These are phyloP conservation scores for Cylas formicarius DNA, from an alignment of 1,140 invertebrate species.

Conservation along the genomic window DNA sequence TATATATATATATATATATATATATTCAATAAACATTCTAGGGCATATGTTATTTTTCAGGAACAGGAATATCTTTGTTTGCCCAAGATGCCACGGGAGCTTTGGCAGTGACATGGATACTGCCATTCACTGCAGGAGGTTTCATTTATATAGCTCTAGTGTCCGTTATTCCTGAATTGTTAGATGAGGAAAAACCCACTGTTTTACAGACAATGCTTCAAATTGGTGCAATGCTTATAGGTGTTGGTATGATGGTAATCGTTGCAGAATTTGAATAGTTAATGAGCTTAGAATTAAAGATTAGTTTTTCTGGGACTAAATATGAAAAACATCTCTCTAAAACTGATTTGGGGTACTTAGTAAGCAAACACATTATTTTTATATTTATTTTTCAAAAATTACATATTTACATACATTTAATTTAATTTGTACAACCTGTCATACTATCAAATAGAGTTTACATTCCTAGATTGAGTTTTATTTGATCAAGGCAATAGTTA, in stretches of 20 bases:
- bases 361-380: too few species aligned
- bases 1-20: too few species aligned
- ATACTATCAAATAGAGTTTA: slow-evolving; percentile 12
- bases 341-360: too few species aligned
- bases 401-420: too few species aligned
- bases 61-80: slow-evolving; percentile 79
- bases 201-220: slow-evolving; percentile 81
- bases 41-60: slow-evolving; percentile 11
- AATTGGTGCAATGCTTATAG: slow-evolving; percentile 71
- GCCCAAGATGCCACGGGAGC: slow-evolving; percentile 66
- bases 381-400: too few species aligned
- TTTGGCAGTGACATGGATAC: slow-evolving; percentile 73
- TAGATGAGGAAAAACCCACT: slow-evolving; percentile 67
- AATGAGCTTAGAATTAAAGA: too few species aligned
- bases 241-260: slow-evolving; percentile 88
- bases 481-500: slow-evolving; percentile 58
- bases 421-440: too few species aligned
- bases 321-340: too few species aligned
- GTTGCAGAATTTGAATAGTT: slow-evolving; percentile 84
- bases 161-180: slow-evolving; percentile 89
- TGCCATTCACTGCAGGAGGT: slow-evolving; percentile 95
- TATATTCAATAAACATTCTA: too few species aligned
- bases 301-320: too few species aligned
- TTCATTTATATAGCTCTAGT: slow-evolving; percentile 98
- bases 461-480: slow-evolving; percentile 42